These are phyloP conservation scores for Drosophila mojavensis DNA, from an alignment of 1,140 invertebrate species.

Conservation along the genomic window DNA sequence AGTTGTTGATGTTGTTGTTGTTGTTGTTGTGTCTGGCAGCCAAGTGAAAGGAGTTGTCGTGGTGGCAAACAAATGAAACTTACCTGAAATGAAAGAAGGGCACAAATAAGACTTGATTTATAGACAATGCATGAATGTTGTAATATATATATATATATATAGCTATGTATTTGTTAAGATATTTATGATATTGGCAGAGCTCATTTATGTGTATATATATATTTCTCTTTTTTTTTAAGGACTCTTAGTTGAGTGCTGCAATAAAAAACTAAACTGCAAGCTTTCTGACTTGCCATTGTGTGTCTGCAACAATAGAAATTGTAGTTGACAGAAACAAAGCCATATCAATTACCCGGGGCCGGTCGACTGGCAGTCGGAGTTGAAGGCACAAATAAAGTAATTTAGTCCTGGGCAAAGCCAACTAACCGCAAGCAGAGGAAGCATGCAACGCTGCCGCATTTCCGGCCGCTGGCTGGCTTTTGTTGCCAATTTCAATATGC, in stretches of 20 bases:
- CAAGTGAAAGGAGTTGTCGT: constrained; percentile 68
- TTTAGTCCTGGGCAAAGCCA: constrained; percentile 72
- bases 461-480: constrained; percentile 26
- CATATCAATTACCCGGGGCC: constrained; percentile 73
- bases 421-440: constrained; percentile 68
- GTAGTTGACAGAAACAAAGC: constrained; percentile 51
- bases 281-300: constrained; percentile 5
- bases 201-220: constrained; percentile 47
- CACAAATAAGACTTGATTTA: constrained; percentile 74
- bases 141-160: background rate
- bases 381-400: constrained; percentile 59
- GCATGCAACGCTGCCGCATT: constrained; percentile 25
- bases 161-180: constrained; percentile 6
- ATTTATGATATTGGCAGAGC: constrained; percentile 54
- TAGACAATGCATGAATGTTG: constrained; percentile 50
- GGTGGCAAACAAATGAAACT: constrained; percentile 54
- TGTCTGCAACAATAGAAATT: constrained; percentile 18
- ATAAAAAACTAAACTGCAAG: background rate
- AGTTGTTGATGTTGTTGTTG: constrained; percentile 33
- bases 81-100: constrained; percentile 62
- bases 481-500: constrained; percentile 72
- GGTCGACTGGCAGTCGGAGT: constrained; percentile 5
- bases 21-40: constrained; percentile 62
- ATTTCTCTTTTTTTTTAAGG: constrained; percentile 45
- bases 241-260: background rate